Conservation (phyloP, 2,888 invertebrate species). For the Theretra japonica region DNA sequence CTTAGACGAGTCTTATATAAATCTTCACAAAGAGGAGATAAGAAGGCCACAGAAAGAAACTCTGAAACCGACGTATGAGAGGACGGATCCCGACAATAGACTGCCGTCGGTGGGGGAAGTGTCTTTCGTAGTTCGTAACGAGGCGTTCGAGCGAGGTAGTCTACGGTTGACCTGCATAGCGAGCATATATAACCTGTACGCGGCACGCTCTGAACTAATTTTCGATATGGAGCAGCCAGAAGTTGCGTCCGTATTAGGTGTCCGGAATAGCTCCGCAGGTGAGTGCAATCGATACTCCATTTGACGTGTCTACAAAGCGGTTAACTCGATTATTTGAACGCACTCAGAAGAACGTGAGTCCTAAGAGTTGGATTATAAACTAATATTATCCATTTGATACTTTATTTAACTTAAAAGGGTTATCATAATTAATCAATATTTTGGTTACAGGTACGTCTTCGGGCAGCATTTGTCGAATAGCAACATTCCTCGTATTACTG, state of each 20-base stretch:
- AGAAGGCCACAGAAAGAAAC: conserved; percentile 72
- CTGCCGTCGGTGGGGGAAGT: conserved; percentile 77
- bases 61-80: conserved; percentile 66
- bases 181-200: conserved; percentile 88
- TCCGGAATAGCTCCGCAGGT: conserved; percentile 86
- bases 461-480: conserved; percentile 60
- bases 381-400: background rate
- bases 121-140: conserved; percentile 86
- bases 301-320: conserved; percentile 35
- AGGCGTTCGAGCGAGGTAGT: conserved; percentile 87
- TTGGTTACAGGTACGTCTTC: conserved; percentile 70
- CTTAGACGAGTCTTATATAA: conserved; percentile 78
- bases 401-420: too few relatives aligned
- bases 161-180: conserved; percentile 88
- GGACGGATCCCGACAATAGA: conserved; percentile 74
- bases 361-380: background rate
- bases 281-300: conserved; percentile 59
- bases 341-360: background rate
- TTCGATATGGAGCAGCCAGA: conserved; percentile 90
- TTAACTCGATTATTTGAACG: conserved; percentile 1
- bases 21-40: conserved; percentile 78
- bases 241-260: conserved; percentile 90
- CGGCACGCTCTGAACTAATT: conserved; percentile 85
- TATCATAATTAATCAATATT: background rate
- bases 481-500: conserved; percentile 58